Percentiles rank a stretch among this genome's conserved stretches.
Conservation (phyloP, 2,888 invertebrate species). For the Leptarthrus brevirostris region DNA sequence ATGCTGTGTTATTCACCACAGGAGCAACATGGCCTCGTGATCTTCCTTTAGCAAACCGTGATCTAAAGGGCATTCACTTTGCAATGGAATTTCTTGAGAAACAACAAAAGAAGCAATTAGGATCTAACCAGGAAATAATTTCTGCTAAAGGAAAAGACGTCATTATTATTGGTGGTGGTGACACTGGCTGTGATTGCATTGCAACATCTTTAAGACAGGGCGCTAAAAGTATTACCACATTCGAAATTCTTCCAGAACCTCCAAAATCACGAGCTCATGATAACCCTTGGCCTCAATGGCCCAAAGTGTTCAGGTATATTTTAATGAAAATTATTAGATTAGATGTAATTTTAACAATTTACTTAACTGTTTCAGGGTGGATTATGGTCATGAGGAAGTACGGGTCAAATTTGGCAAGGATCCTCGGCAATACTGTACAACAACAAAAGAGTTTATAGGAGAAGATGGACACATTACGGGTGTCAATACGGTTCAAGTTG, state of each 20-base stretch:
- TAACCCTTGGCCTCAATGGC: constrained; percentile 99
- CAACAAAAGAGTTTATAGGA: constrained; percentile 94
- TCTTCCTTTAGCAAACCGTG: constrained; percentile 84
- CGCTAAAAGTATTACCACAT: constrained; percentile 87
- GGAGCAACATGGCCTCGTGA: constrained; percentile 98
- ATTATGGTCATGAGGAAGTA: constrained; percentile 98
- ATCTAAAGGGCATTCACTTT: constrained; percentile 93
- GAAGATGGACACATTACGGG: constrained; percentile 92
- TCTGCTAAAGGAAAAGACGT: constrained; percentile 94
- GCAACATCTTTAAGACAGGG: constrained; percentile 96
- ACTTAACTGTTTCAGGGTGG: constrained; percentile 73
- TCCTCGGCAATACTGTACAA: constrained; percentile 91
- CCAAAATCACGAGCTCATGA: constrained; percentile 81
- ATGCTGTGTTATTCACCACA: constrained; percentile 89
- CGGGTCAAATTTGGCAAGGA: constrained; percentile 90
- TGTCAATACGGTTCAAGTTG: constrained; percentile 89
- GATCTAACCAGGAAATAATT: constrained; percentile 72
- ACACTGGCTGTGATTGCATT: constrained; percentile 97
- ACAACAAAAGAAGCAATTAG: constrained; percentile 95
- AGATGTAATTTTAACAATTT: background rate
- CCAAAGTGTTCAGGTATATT: constrained; percentile 84
- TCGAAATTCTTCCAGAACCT: constrained; percentile 97
- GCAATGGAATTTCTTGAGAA: constrained; percentile 98
- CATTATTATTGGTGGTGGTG: constrained; percentile 88
- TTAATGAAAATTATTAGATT: no score